phyloP scores from a whole-genome alignment of 2,888 invertebrate species.

The Dicycla oo region DNA sequence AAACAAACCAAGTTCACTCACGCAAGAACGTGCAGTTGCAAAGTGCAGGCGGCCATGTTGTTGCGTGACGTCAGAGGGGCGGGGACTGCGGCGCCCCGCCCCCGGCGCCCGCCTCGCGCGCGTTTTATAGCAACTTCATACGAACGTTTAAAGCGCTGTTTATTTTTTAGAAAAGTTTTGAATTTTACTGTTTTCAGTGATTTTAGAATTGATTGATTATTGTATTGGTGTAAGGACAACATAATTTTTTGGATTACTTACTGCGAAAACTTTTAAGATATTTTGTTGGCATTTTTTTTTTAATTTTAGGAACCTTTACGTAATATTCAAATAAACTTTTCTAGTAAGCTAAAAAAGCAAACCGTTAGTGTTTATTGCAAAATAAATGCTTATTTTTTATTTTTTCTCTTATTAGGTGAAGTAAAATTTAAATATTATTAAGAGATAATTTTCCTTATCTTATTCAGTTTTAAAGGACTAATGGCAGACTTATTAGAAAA shows the following conservation, averaged over 20 bases:
- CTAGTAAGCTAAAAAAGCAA: not conserved
- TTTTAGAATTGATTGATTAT: not conserved
- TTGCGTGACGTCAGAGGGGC: constrained; percentile 81
- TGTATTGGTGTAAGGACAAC: too few relatives aligned
- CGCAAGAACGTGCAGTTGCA: constrained; percentile 69
- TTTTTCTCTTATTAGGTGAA: not conserved
- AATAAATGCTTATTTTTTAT: not conserved
- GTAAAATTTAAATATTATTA: not conserved
- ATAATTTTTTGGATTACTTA: not conserved
- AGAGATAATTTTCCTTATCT: not conserved
- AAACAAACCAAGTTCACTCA: constrained; percentile 52
- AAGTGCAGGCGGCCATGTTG: constrained; percentile 85
- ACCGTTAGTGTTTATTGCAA: not conserved
- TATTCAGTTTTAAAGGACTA: not conserved
- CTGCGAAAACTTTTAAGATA: not conserved
- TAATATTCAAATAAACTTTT: not conserved
- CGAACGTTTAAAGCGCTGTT: constrained; percentile 54
- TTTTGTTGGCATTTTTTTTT: not conserved
- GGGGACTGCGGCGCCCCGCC: constrained; percentile 77
- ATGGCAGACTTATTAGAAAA: not conserved
- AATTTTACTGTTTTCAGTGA: not conserved
- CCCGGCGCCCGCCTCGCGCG: constrained; percentile 70
- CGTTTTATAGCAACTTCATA: constrained; percentile 61
- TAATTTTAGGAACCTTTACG: not conserved
- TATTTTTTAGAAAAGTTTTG: constrained; percentile 6